Base-by-base conservation (phyloP, 64 coral and sea anemone species). In the Stichodactyla helianthus region DNA sequence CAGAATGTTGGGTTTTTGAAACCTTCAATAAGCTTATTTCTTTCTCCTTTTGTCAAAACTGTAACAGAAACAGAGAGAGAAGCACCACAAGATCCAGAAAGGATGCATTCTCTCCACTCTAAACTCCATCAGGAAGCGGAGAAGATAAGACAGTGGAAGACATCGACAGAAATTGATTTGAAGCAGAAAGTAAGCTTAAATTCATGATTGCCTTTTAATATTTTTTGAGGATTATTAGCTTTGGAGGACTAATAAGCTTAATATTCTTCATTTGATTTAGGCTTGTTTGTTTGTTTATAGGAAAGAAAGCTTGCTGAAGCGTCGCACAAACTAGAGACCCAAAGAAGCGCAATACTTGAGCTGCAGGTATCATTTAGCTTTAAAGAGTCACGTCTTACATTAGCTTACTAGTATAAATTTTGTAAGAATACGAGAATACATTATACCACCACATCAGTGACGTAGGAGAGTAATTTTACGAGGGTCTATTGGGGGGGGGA, bases 81-180 rank as follows among this genome's bases (percentile, higher is more conserved):
- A 87, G 88, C 50, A 52, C 20, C 63, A 54, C 90, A 95, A 86
- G 90, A 93, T 19, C 88, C 97, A 71, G 93, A 99, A 55, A 83
- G 93, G 85, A 77, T 99, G 31, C 93, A 94, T 6, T 89, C 97
- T 80, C 87, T 99, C 17, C 97, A 99, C 59, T 89, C 88, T 20
- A 91, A 91, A 52, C 88, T 99, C 18, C 97, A 99, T 77, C 97
- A 99, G 85, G 97, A 99, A 83, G 97, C 97, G 82, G 97, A 99
- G 54, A 99, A 99, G 82, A 99, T 99, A 91, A 84, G 97, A 78
- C 94, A 91, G 86, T 99, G 97, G 97, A 95, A 99, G 82, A 95
- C 90, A 54, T 93, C 90, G 18, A 99, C 93, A 91, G 97, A 99
- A 82, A 82, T 99, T 80, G 97, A 99, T 63, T 65, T 99, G 22